A percentile compares a stretch with the other conserved stretches of the same genome.
phyloP scores from a whole-genome alignment of 35 echinoderm and acorn worm species.

The Chiridota heheva region DNA sequence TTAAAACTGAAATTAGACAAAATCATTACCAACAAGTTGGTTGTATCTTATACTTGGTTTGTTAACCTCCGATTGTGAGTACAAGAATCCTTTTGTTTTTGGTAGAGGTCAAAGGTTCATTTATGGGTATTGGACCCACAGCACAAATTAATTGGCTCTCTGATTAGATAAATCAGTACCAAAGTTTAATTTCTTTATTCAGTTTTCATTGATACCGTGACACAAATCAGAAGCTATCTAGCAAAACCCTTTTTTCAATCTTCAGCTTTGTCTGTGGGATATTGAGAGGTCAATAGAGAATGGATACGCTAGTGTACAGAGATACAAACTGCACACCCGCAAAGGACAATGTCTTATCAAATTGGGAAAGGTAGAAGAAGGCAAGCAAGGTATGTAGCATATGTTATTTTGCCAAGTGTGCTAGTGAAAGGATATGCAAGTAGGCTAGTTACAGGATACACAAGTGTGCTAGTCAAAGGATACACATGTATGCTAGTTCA shows the following conservation, averaged over 20 bases:
- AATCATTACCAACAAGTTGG: too few relatives aligned
- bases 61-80: neutral
- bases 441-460: neutral
- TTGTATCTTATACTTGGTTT: too few relatives aligned
- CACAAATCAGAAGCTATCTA: neutral
- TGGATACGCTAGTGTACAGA: conserved; percentile 48
- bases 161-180: too few relatives aligned
- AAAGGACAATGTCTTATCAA: conserved; percentile 71
- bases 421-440: neutral
- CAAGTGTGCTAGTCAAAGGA: neutral
- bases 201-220: too few relatives aligned
- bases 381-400: conserved; percentile 24
- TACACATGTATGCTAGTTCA: neutral
- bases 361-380: conserved; percentile 13
- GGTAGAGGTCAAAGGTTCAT: neutral
- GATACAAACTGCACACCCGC: conserved; percentile 46
- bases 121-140: neutral
- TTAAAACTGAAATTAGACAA: too few relatives aligned
- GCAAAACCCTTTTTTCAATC: neutral
- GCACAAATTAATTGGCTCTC: neutral
- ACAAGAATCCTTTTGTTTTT: neutral
- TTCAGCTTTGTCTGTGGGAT: conserved; percentile 44
- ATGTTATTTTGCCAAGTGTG: neutral
- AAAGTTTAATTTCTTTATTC: too few relatives aligned
- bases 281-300: conserved; percentile 41